These are phyloP conservation scores for Eucera pruinosa DNA, from an alignment of 2,888 invertebrate genomes.

Conservation along the genomic window DNA sequence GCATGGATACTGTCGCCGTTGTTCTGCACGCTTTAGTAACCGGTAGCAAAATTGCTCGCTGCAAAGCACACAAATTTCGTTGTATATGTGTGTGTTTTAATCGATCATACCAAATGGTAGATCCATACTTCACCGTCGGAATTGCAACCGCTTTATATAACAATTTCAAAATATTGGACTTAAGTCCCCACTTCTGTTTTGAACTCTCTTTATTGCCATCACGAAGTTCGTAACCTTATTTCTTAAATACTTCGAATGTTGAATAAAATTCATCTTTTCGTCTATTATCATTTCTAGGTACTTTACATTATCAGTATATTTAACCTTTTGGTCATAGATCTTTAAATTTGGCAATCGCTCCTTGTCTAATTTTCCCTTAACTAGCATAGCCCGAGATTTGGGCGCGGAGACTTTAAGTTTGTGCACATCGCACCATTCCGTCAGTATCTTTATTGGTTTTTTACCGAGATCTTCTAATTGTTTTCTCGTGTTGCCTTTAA, in stretches of 20 bases:
- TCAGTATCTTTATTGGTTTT: neutral
- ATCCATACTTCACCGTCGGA: slow-evolving; percentile 29
- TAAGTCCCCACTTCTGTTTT: slow-evolving; percentile 35
- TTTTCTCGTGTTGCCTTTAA: slow-evolving; percentile 1
- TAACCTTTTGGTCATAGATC: neutral
- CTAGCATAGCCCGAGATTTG: neutral
- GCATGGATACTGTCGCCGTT: neutral
- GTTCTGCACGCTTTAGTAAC: neutral
- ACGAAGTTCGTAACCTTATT: slow-evolving; percentile 7
- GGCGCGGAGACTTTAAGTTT: neutral
- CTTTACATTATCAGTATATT: neutral
- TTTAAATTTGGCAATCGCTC: neutral
- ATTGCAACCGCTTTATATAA: slow-evolving; percentile 21
- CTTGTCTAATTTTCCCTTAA: neutral
- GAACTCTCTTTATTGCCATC: slow-evolving; percentile 12
- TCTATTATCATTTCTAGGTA: slow-evolving; percentile 33
- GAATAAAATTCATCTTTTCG: slow-evolving; percentile 17
- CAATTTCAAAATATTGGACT: neutral
- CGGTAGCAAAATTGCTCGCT: neutral
- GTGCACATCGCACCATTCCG: neutral
- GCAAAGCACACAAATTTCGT: neutral
- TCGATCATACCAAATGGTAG: slow-evolving; percentile 13
- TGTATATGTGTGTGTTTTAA: neutral
- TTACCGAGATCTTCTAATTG: neutral
- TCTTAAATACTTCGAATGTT: slow-evolving; percentile 4